Base-by-base conservation (phyloP, 2,113 vertebrate species). In the human (Homo sapiens) region DNA sequence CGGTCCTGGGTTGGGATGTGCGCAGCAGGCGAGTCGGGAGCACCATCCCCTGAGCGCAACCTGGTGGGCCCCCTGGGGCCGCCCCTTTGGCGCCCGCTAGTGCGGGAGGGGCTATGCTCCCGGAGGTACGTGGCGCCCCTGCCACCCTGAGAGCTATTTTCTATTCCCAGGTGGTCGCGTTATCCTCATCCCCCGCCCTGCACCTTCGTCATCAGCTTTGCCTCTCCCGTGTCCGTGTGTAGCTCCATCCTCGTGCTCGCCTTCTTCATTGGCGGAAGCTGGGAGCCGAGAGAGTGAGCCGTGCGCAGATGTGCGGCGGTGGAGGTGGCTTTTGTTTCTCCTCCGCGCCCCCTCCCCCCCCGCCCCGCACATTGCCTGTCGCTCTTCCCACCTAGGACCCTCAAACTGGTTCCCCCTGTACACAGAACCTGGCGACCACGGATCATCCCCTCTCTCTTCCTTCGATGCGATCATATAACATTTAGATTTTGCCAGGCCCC, bases 121-220 rank as follows among this genome's bases (percentile, higher is more conserved):
- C 23, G 0, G 10, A 61, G 20, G 12, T 5, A 66, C 22, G 1
- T 10, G 1, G 13, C 30, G 72, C 78, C 52, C 18, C 52, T 52
- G 90, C 11, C 8, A 10, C 35, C 18, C 45, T 14, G 10, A 16
- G 61, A 8, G 52, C 12, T 38, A 1, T 64, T 64, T 64, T 20
- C 1, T 45, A 16, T 57, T 57, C 2, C 80, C 50, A n/a, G 1
- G 27, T 80, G 25, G 12, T 64, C 40, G 66, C 14, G 52, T 4
- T n/a, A 1, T 50, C 40, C n/a, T 4, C 1, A 55, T 22, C 18
- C 16, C 72, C 2, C 10, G 0, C 61, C 23, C 2, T 1, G 52
- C 52, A 52, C 52, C 16, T 52, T 52, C 52, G 52, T 52, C 52
- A 18, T 52, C 52, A 52, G 59, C 25, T 61, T 30, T 12, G 45